These are phyloP conservation scores for Garra rufa DNA, from an alignment of 2,113 vertebrate genomes.

Conservation along the genomic window DNA sequence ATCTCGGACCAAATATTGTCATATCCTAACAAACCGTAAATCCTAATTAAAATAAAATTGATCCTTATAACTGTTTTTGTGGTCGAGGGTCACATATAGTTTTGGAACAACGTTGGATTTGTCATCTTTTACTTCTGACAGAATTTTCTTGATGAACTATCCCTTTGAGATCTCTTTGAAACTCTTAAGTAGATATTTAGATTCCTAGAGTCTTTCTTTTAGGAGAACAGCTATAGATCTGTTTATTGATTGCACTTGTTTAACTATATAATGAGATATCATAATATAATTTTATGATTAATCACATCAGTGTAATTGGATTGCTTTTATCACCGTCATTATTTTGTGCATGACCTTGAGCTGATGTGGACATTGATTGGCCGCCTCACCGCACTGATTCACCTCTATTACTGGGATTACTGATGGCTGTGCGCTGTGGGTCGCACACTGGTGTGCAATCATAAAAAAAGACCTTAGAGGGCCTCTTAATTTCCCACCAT, in stretches of 20 bases:
- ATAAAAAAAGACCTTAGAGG: slow-evolving; percentile 52
- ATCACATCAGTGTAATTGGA: slow-evolving; percentile 48
- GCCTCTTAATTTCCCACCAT: slow-evolving; percentile 3
- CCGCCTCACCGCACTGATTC: neutral
- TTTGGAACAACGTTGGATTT: neutral
- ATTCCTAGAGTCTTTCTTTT: neutral
- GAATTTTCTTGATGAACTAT: neutral
- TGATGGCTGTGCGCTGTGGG: slow-evolving; percentile 39
- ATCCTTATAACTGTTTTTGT: too few species aligned
- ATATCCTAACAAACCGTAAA: too few species aligned
- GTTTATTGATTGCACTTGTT: slow-evolving; percentile 27
- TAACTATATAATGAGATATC: slow-evolving; percentile 22
- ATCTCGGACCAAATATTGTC: too few species aligned
- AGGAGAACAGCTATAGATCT: neutral
- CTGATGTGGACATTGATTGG: slow-evolving; percentile 70
- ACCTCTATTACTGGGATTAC: slow-evolving; percentile 53
- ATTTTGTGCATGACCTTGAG: slow-evolving; percentile 76
- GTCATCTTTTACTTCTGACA: neutral
- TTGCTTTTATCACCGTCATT: slow-evolving; percentile 66
- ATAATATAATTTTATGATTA: slow-evolving; percentile 37
- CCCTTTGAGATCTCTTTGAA: neutral
- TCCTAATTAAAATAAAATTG: too few species aligned
- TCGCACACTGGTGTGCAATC: slow-evolving; percentile 58
- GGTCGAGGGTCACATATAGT: too few species aligned
- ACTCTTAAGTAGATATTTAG: neutral